Conservation (phyloP, 2,888 invertebrate genomes). For the Eupithecia inturbata region DNA sequence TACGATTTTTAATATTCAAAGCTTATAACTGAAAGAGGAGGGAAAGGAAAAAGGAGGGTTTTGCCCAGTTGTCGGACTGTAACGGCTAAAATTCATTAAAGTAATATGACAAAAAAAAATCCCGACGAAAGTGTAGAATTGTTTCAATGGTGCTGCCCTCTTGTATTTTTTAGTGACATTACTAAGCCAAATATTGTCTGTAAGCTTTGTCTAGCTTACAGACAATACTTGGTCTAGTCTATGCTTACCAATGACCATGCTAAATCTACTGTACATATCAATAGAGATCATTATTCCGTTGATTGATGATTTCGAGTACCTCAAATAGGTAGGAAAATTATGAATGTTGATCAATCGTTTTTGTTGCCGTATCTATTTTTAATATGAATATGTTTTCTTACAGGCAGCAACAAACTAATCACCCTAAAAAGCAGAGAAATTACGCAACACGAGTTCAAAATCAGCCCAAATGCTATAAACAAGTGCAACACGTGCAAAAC, state of each 20-base stretch:
- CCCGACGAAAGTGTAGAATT: neutral
- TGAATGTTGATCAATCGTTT: neutral
- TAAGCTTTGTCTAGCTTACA: neutral
- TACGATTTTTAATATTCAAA: conserved; percentile 48
- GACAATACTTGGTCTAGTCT: no score
- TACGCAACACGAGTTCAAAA: conserved; percentile 64
- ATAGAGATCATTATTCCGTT: no score
- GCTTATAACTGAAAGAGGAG: neutral
- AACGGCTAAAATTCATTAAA: no score
- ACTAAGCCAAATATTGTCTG: no score
- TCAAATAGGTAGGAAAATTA: no score
- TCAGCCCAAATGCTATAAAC: conserved; percentile 52
- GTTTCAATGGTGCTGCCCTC: neutral
- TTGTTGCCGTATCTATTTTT: neutral
- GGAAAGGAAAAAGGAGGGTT: neutral
- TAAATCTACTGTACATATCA: no score
- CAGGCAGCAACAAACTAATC: conserved; percentile 74
- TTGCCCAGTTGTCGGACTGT: neutral
- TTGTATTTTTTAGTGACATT: neutral
- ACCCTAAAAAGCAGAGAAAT: conserved; percentile 69
- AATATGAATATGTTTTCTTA: conserved; percentile 18
- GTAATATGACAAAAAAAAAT: no score
- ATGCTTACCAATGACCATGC: no score
- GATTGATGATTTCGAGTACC: no score
- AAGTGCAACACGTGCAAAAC: conserved; percentile 57